Conservation (phyloP, 2,797 vertebrate genomes). For the Coregonus suidteri region DNA sequence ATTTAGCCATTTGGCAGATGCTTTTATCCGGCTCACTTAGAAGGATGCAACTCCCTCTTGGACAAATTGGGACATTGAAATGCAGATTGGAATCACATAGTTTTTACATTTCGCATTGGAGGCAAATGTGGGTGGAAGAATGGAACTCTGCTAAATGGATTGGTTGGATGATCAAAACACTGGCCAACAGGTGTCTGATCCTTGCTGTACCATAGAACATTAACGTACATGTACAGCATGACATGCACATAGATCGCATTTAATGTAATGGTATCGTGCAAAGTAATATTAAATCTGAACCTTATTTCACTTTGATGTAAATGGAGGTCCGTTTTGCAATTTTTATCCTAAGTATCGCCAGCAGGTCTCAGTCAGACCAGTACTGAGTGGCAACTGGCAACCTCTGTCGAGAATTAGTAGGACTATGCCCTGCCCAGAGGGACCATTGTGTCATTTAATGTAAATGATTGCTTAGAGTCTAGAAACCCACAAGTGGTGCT, state of each 20-base stretch:
- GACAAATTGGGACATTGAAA: conserved; percentile 71
- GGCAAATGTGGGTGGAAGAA: conserved; percentile 56
- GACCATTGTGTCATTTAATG: background rate
- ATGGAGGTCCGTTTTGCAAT: too few relatives aligned
- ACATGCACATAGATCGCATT: background rate
- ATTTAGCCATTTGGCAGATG: conserved; percentile 69
- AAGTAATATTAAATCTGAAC: too few relatives aligned
- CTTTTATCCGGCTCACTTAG: conserved; percentile 70
- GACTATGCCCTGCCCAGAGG: background rate
- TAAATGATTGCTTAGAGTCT: background rate
- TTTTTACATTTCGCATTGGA: conserved; percentile 63
- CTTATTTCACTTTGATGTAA: too few relatives aligned
- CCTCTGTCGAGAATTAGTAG: background rate
- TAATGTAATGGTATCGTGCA: too few relatives aligned
- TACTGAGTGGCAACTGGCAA: too few relatives aligned
- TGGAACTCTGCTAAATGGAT: conserved; percentile 47
- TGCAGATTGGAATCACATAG: conserved; percentile 62
- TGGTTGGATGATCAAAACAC: conserved; percentile 34
- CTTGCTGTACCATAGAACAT: conserved; percentile 30
- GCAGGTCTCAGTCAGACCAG: too few relatives aligned
- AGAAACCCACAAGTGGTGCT: conserved; percentile 65
- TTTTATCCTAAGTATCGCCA: too few relatives aligned
- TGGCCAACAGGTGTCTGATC: conserved; percentile 35
- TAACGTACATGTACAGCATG: background rate
- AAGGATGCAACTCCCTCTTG: conserved; percentile 61